phyloP scores from a whole-genome alignment of 1,140 invertebrate species.

The Bombus confusus region DNA sequence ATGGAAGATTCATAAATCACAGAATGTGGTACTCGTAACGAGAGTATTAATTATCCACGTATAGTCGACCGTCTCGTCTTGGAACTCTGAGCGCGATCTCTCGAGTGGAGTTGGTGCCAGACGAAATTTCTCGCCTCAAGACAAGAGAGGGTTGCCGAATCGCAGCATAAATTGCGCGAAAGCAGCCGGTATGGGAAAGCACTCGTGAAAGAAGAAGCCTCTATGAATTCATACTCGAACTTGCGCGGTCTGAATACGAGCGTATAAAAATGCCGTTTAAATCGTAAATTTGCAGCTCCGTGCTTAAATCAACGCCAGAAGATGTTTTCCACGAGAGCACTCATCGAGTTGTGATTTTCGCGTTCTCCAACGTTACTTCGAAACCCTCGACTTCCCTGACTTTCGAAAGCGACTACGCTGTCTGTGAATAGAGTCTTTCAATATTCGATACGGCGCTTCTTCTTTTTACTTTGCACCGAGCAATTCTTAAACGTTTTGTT shows the following conservation, averaged over 20 bases:
- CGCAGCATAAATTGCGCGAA: slow-evolving; percentile 52
- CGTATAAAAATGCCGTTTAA: slow-evolving; percentile 55
- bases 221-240: slow-evolving; percentile 55
- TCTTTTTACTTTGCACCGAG: not conserved
- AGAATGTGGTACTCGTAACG: not conserved
- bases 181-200: slow-evolving; percentile 41
- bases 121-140: slow-evolving; percentile 16
- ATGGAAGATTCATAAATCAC: not conserved
- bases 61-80: not conserved
- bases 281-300: slow-evolving; percentile 55
- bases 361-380: slow-evolving; percentile 2
- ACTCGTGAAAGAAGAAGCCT: slow-evolving; percentile 50
- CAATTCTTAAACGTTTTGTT: not conserved
- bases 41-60: slow-evolving; percentile 4
- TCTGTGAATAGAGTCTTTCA: not conserved
- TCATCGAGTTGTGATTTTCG: slow-evolving; percentile 26
- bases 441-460: not conserved
- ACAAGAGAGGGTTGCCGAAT: slow-evolving; percentile 40
- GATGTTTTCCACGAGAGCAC: slow-evolving; percentile 47
- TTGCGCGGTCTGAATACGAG: slow-evolving; percentile 38
- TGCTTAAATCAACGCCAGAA: slow-evolving; percentile 54
- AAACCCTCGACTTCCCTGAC: not conserved
- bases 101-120: not conserved
- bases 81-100: slow-evolving; percentile 39
- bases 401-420: not conserved